A percentile compares a stretch with the other conserved stretches of the same genome.
Evolutionary conservation across 2,113 vertebrate species (phyloP).

Genomic region (Mormyrus iriodes): DNA sequence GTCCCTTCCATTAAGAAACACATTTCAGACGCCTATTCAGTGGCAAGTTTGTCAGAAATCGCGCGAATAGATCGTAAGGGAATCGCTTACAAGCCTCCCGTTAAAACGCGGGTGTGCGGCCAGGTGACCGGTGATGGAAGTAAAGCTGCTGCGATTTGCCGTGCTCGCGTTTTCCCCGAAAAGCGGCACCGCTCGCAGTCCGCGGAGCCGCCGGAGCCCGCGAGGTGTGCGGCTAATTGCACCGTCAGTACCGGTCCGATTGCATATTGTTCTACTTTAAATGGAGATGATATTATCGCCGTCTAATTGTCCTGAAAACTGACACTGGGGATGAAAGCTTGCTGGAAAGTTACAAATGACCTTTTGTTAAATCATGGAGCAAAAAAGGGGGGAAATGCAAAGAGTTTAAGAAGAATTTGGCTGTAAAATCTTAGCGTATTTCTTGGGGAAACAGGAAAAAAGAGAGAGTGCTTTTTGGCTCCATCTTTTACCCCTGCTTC

Average conservation of each 20-base stretch:
- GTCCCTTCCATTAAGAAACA: not conserved
- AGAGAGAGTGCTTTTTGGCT: not conserved
- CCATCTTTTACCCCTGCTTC: not conserved
- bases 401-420: not conserved
- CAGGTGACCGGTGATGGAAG: not conserved
- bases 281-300: conserved; percentile 19
- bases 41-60: not conserved
- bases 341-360: conserved; percentile 36
- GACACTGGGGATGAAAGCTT: conserved; percentile 34
- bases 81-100: not conserved
- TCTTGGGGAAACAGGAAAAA: not conserved
- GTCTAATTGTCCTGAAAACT: conserved; percentile 35
- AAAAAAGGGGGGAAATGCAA: not conserved
- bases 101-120: not conserved
- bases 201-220: not conserved
- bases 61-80: not conserved
- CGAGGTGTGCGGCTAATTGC: not conserved
- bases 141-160: not conserved
- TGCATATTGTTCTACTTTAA: not conserved
- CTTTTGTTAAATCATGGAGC: conserved; percentile 33
- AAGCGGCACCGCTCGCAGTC: not conserved
- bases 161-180: not conserved
- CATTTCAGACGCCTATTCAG: not conserved
- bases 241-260: not conserved
- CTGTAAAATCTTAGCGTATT: not conserved